Conservation (phyloP, 2,797 vertebrate species). For the Brachyalestes nurse region DNA sequence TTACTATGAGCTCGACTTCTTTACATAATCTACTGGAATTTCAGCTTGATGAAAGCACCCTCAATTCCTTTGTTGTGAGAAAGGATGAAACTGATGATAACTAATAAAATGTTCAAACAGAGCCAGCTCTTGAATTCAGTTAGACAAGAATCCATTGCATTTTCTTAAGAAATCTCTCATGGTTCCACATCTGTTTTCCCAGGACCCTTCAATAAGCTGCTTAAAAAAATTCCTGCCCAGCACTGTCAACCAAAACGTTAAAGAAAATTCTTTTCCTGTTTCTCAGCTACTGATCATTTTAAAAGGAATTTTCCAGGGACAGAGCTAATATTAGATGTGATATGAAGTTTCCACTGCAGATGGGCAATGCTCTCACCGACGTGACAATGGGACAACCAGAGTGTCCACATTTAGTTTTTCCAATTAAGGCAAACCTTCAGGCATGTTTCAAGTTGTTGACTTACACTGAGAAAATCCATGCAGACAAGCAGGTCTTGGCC, state of each 20-base stretch:
- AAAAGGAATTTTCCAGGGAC: conserved; percentile 61
- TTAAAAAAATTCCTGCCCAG: conserved; percentile 59
- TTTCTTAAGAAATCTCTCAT: conserved; percentile 60
- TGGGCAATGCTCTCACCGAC: conserved; percentile 49
- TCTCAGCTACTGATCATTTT: conserved; percentile 65
- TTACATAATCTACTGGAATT: conserved; percentile 12
- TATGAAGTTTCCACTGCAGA: conserved; percentile 61
- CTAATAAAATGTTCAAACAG: conserved; percentile 38
- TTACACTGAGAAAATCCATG: not conserved
- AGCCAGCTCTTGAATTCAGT: conserved; percentile 26
- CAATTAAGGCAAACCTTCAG: conserved; percentile 17
- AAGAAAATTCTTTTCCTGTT: conserved; percentile 65
- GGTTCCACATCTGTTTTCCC: conserved; percentile 64
- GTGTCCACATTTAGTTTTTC: conserved; percentile 29
- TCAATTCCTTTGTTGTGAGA: conserved; percentile 8
- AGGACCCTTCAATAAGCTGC: conserved; percentile 60
- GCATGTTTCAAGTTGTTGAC: not conserved
- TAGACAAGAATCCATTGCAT: conserved; percentile 49
- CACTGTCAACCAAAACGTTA: conserved; percentile 63
- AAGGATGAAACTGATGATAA: conserved; percentile 27
- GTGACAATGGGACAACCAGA: conserved; percentile 47
- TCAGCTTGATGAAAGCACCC: conserved; percentile 1
- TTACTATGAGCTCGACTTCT: not conserved
- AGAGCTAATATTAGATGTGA: conserved; percentile 60
- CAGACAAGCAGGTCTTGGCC: not conserved